Conservation (phyloP, 2,113 vertebrate genomes). For the Anser cygnoides region DNA sequence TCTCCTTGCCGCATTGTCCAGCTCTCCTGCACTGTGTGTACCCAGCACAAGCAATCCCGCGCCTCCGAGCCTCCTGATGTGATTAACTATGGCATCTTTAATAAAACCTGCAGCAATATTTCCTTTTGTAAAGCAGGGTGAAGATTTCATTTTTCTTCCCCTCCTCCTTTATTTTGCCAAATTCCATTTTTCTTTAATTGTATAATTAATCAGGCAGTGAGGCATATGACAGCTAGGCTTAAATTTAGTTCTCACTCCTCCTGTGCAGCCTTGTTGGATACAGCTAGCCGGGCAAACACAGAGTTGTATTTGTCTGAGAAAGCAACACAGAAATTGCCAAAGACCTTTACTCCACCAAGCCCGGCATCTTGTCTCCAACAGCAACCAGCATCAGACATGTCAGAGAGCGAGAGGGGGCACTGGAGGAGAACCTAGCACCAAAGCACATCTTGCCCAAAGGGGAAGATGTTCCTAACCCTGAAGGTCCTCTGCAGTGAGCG, state of each 20-base stretch:
- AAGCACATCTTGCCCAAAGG: background rate
- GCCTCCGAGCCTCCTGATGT: background rate
- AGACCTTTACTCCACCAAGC: background rate
- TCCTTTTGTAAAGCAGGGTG: background rate
- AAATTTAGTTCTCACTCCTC: slow-evolving; percentile 38
- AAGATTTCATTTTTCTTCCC: background rate
- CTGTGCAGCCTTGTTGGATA: background rate
- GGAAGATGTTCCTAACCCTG: background rate
- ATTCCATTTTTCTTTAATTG: background rate
- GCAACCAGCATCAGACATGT: background rate
- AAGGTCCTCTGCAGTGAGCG: background rate
- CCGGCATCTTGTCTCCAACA: background rate
- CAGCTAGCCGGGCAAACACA: background rate
- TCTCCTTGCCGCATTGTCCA: background rate
- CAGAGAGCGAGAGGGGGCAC: accelerated
- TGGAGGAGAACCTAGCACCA: background rate
- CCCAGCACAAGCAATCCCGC: background rate
- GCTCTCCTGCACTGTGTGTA: background rate
- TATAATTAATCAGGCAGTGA: slow-evolving; percentile 36
- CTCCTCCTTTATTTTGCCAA: background rate
- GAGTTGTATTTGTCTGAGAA: background rate
- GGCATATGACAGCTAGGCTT: background rate
- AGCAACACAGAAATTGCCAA: background rate
- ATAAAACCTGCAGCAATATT: background rate
- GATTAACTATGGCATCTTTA: slow-evolving; percentile 8